Conservation (phyloP, 2,888 invertebrate genomes). For the Rhabditoides inermis region DNA sequence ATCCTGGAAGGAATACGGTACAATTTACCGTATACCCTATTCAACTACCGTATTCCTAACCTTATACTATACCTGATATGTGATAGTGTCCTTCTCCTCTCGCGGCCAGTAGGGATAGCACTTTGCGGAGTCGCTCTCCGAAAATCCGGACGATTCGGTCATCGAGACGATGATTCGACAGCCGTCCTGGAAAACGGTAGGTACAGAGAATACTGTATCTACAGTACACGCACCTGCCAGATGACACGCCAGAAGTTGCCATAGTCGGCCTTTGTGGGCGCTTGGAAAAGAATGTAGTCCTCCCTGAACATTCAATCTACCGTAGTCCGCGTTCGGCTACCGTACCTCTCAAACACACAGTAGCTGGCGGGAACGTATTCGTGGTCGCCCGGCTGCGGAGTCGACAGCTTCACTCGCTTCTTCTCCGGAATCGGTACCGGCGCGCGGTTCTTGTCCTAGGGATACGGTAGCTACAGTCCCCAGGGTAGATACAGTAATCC, state of each 20-base stretch:
- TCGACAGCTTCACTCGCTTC: conserved; percentile 5
- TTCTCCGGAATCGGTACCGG: conserved; percentile 11
- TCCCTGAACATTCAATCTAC: no score
- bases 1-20: background rate
- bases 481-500: no score
- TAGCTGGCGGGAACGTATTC: conserved; percentile 13
- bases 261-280: conserved; percentile 13
- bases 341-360: conserved; percentile 12
- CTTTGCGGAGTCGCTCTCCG: conserved; percentile 11
- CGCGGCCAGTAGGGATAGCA: conserved; percentile 20
- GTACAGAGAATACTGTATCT: background rate
- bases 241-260: conserved; percentile 10
- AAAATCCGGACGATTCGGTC: conserved; percentile 3
- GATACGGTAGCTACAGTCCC: no score
- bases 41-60: background rate
- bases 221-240: background rate
- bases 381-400: conserved; percentile 1
- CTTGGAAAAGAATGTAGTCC: conserved; percentile 15
- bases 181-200: conserved; percentile 9
- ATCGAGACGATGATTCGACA: conserved; percentile 11
- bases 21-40: background rate
- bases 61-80: no score
- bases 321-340: no score
- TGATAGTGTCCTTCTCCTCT: conserved; percentile 11
- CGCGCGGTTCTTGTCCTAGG: conserved; percentile 4